These are phyloP conservation scores for Matsumyia berberina DNA, from an alignment of 2,888 invertebrate genomes.

Conservation along the genomic window DNA sequence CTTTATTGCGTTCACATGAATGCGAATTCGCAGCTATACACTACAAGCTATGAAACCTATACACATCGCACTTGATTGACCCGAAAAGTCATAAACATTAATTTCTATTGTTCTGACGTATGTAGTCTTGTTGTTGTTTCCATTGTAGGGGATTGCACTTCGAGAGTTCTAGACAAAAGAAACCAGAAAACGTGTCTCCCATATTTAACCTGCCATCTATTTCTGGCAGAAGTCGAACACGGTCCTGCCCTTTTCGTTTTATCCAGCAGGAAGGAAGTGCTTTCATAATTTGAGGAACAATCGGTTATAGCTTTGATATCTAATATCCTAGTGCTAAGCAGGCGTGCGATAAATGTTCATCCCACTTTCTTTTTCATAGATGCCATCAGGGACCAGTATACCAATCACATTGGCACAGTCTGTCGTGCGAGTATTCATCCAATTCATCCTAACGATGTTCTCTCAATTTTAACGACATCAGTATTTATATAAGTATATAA, in stretches of 20 bases:
- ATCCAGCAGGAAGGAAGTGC: slow-evolving; percentile 15
- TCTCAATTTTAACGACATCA: neutral
- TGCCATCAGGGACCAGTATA: slow-evolving; percentile 3
- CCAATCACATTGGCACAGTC: slow-evolving; percentile 14
- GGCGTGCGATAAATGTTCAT: slow-evolving; percentile 57
- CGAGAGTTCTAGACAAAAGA: slow-evolving; percentile 26
- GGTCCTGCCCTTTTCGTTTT: slow-evolving; percentile 35
- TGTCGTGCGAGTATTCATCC: slow-evolving; percentile 43
- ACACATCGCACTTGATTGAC: slow-evolving; percentile 55
- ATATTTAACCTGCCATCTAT: slow-evolving; percentile 45
- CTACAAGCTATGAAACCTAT: slow-evolving; percentile 27
- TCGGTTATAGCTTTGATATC: slow-evolving; percentile 49
- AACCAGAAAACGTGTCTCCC: slow-evolving; percentile 35
- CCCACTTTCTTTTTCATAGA: slow-evolving; percentile 22
- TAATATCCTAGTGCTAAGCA: slow-evolving; percentile 30
- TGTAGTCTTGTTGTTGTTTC: slow-evolving; percentile 30
- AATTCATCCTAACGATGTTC: slow-evolving; percentile 19
- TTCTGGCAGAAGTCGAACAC: slow-evolving; percentile 28
- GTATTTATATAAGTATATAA: no score
- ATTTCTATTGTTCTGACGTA: slow-evolving; percentile 55
- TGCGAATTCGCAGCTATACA: slow-evolving; percentile 30
- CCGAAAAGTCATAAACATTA: slow-evolving; percentile 54
- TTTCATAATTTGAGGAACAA: slow-evolving; percentile 45
- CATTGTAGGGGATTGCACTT: slow-evolving; percentile 35
- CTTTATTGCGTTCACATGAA: slow-evolving; percentile 54